Percentiles rank a stretch among this genome's conserved stretches.
These are phyloP conservation scores for Jordanella pulchra DNA, from an alignment of 2,797 vertebrate species.

Conservation along the genomic window DNA sequence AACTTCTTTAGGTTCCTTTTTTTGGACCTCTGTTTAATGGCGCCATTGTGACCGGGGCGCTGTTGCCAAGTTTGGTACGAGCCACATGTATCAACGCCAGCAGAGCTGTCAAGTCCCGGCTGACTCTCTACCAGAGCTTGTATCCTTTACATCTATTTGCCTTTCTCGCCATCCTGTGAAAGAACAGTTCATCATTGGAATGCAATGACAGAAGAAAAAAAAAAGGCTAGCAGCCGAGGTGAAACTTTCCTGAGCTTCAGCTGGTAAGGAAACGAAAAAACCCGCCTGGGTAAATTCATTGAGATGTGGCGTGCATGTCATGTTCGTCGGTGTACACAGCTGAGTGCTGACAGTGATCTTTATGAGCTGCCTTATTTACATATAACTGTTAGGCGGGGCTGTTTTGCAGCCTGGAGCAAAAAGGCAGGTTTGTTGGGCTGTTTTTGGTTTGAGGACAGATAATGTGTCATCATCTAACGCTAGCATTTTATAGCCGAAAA, in stretches of 20 bases:
- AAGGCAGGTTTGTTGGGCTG: constrained; percentile 54
- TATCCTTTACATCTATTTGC: constrained; percentile 86
- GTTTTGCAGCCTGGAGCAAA: constrained; percentile 68
- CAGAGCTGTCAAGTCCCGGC: constrained; percentile 95
- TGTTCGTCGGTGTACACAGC: constrained; percentile 65
- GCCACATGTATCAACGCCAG: constrained; percentile 98
- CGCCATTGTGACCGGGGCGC: constrained; percentile 90
- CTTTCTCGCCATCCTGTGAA: constrained; percentile 8
- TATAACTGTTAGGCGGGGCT: constrained; percentile 68
- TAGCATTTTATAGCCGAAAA: constrained; percentile 58
- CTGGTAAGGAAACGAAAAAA: constrained; percentile 42
- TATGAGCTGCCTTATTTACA: constrained; percentile 75
- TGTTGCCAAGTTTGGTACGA: constrained; percentile 94
- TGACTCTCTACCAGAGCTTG: constrained; percentile 99
- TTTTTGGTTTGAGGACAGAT: constrained; percentile 60
- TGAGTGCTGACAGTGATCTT: constrained; percentile 77
- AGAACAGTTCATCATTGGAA: constrained; percentile 6
- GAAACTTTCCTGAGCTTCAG: constrained; percentile 33
- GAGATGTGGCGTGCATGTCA: constrained; percentile 63
- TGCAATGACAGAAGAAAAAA: neutral
- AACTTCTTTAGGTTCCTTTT: constrained; percentile 88
- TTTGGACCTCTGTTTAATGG: constrained; percentile 96
- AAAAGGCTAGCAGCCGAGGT: constrained; percentile 2
- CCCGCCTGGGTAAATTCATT: constrained; percentile 56
- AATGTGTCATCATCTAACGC: constrained; percentile 72